Evolutionary conservation across 2,797 vertebrate genomes (phyloP).

Genomic region (Phoxinus dragarum): DNA sequence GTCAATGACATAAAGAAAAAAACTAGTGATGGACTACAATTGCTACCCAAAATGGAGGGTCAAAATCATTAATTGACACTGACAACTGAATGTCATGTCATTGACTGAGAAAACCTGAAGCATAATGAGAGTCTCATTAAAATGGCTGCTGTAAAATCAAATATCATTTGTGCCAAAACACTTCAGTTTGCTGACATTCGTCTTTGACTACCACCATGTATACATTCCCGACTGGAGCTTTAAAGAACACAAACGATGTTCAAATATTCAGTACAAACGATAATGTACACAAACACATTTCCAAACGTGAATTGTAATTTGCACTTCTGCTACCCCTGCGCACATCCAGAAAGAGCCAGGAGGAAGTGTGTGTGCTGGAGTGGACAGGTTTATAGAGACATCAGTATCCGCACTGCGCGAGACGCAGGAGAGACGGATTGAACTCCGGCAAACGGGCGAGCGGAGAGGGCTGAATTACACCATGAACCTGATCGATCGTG

Average conservation of each 20-base stretch:
- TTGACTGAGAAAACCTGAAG: too few relatives aligned
- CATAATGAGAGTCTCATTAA: too few relatives aligned
- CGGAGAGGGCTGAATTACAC: conserved; percentile 69
- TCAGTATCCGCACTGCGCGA: conserved; percentile 62
- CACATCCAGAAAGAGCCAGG: not conserved
- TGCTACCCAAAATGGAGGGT: too few relatives aligned
- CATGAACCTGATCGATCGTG: conserved; percentile 60
- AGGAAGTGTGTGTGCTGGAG: conserved; percentile 57
- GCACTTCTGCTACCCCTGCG: conserved; percentile 48
- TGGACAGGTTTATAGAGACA: conserved; percentile 71
- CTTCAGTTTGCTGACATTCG: not conserved
- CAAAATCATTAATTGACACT: too few relatives aligned
- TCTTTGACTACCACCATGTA: not conserved
- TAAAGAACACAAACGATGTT: not conserved
- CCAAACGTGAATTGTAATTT: conserved; percentile 33
- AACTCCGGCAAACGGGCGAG: conserved; percentile 59
- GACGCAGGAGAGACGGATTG: conserved; percentile 63
- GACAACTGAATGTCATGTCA: too few relatives aligned
- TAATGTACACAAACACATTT: not conserved
- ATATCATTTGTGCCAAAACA: not conserved
- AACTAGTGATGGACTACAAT: not conserved
- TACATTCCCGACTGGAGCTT: not conserved
- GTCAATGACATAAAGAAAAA: not conserved
- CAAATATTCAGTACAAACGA: not conserved
- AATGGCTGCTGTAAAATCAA: not conserved